A percentile compares a stretch with the other conserved stretches of the same genome.
phyloP scores from a whole-genome alignment of 2,113 vertebrate species.

The Sinocyclocheilus maitianheensis region DNA sequence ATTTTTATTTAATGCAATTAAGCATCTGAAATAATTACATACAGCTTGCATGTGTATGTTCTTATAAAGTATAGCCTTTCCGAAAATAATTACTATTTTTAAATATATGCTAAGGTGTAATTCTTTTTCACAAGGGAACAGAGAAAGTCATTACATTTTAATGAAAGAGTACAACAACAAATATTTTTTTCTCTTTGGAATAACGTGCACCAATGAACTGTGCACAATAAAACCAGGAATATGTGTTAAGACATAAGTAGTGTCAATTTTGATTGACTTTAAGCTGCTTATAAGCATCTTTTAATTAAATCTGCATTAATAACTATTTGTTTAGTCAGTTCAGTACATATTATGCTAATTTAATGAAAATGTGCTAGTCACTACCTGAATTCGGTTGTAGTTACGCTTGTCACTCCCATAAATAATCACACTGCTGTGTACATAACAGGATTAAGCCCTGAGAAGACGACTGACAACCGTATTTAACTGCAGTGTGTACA shows the following conservation, averaged over 20 bases:
- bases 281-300: constrained; percentile 8
- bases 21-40: background rate
- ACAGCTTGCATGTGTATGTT: background rate
- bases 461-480: background rate
- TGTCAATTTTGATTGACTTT: background rate
- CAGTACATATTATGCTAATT: background rate
- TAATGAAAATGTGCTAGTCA: background rate
- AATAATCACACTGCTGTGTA: background rate
- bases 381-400: background rate
- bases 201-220: background rate
- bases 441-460: constrained; percentile 17
- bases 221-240: background rate
- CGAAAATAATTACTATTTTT: background rate
- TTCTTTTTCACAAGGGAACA: background rate
- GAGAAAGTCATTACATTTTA: background rate
- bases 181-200: background rate
- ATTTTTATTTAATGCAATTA: too few relatives aligned
- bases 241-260: background rate
- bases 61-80: background rate
- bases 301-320: background rate
- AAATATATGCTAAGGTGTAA: background rate
- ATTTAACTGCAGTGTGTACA: constrained; percentile 12
- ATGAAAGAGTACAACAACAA: background rate
- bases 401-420: background rate
- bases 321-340: background rate